Evolutionary conservation across 2,797 vertebrate genomes (phyloP), one percentile per base, ranked within the genome.

Genomic region (Lutjanus argentimaculatus): DNA sequence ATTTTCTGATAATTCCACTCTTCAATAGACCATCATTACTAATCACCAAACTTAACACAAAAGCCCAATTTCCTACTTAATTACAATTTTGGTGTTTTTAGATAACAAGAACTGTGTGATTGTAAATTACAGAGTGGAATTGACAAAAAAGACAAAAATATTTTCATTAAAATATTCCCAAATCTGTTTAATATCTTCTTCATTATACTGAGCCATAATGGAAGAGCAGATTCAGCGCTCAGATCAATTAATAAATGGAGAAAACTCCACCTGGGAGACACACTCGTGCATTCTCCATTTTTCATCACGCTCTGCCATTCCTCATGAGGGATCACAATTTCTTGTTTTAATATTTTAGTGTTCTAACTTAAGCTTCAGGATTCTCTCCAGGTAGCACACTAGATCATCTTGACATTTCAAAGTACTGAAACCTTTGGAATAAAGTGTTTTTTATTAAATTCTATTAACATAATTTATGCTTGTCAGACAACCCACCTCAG

Each of bases 311-410:
- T 66, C 87, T 55, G 75, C 85, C 87, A 89, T 90, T 89, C 82
- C 92, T 88, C 88, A 70, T 68, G 82, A 93, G 90, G 88, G 91
- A 86, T 90, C 88, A 90, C 93, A 90, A 92, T 93, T 95, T 94
- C 93, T 93, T 89, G 83, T 94, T 95, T 95, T 95, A 96, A 96
- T 96, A 96, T 96, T 96, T 96, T 94, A 95, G 93, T 90, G 92
- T 88, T 93, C 94, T 91, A 95, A 95, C 91, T 95, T 93, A 94
- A 95, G 94, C 93, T 92, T 90, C 88, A 85, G 85, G 90, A 91
- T 91, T 91, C 93, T 94, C 89, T 94, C 80, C 93, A 95, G 94
- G 94, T 95, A 95, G 79, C 43, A 43, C 89, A 95, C 91, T 96
- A 93, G 85, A 95, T 96, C 95, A 95, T 95, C 85, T 85, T 95